Evolutionary conservation across 2,797 vertebrate genomes (phyloP).

Genomic region (Graptemys geographica): DNA sequence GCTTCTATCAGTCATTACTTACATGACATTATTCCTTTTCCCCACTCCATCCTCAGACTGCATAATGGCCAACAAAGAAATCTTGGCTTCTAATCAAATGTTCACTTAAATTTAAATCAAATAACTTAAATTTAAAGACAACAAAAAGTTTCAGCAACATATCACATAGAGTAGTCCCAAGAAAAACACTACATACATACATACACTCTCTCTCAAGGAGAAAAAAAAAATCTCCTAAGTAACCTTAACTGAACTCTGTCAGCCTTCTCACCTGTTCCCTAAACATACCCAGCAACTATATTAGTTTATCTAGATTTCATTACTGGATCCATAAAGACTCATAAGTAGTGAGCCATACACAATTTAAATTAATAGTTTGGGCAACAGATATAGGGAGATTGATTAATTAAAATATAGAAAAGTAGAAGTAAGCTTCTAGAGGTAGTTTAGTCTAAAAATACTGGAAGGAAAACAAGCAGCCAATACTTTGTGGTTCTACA

Average conservation of each 20-base stretch:
- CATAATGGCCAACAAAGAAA: background rate
- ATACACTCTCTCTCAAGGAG: background rate
- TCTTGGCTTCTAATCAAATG: background rate
- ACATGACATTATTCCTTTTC: background rate
- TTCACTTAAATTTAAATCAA: background rate
- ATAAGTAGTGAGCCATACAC: background rate
- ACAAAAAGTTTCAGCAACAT: background rate
- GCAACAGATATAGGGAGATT: accelerated
- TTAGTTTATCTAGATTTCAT: background rate
- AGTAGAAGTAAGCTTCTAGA: background rate
- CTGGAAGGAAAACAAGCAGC: background rate
- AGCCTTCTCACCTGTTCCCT: background rate
- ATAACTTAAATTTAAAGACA: background rate
- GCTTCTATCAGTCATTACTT: background rate
- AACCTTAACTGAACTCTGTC: background rate
- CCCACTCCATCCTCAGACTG: background rate
- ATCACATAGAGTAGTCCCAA: background rate
- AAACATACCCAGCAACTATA: background rate
- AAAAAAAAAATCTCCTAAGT: background rate
- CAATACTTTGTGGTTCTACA: accelerated
- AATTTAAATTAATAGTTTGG: background rate
- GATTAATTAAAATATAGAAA: conserved; percentile 31
- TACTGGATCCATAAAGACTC: background rate
- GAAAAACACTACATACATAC: background rate
- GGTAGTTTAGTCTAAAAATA: background rate